Conservation (phyloP, 1,140 invertebrate genomes). For the Uloborus diversus region DNA sequence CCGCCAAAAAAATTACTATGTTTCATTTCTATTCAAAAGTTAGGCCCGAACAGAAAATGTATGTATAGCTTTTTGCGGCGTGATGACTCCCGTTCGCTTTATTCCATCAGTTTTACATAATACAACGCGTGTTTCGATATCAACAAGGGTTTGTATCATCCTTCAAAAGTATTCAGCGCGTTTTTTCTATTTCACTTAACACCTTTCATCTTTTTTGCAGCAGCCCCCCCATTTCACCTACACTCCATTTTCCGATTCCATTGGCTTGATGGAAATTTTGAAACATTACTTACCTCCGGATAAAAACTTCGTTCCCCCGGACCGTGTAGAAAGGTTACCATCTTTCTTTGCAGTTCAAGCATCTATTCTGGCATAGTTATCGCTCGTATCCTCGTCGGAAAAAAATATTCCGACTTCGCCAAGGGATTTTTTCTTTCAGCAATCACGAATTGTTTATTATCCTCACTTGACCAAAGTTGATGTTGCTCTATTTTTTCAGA, state of each 20-base stretch:
- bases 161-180: constrained; percentile 45
- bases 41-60: constrained; percentile 11
- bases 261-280: constrained; percentile 53
- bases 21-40: constrained; percentile 48
- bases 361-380: no score
- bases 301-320: constrained; percentile 25
- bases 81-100: constrained; percentile 40
- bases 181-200: constrained; percentile 54
- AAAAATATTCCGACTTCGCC: no score
- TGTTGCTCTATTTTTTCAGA: no score
- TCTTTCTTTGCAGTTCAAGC: no score
- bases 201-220: constrained; percentile 5
- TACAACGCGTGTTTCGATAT: constrained; percentile 52
- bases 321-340: not conserved
- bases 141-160: constrained; percentile 50
- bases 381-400: no score
- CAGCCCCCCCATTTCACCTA: constrained; percentile 35
- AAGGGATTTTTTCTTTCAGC: no score
- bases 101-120: constrained; percentile 55
- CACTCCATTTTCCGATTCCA: constrained; percentile 53
- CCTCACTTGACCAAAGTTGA: no score
- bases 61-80: constrained; percentile 38
- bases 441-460: no score
- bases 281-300: constrained; percentile 54
- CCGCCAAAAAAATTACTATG: no score